Evolutionary conservation across 2,113 vertebrate species (phyloP), one percentile per base, ranked within the genome.

Genomic region (Pygoscelis adeliae): DNA sequence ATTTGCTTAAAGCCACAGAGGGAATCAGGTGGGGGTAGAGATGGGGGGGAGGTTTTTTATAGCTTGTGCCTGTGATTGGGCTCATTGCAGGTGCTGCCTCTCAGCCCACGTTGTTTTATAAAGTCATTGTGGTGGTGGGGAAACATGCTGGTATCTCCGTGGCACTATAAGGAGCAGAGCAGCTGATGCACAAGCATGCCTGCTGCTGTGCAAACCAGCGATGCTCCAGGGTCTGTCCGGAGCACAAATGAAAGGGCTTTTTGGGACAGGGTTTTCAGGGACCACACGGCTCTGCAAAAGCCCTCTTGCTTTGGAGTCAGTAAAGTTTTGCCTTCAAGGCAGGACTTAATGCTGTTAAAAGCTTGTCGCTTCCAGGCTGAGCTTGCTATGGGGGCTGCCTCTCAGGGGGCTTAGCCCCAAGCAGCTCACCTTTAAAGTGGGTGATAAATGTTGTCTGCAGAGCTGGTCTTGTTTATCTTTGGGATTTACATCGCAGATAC

Each of bases 381-480:
- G 38, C 27, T 76, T 61, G 52, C 62, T 6, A 4, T 11, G 79
- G 30, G n/a, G 58, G 56, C 7, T 76, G 40, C 30, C 52, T 53
- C 42, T 42, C 58, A 38, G 58, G 73, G 61, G 87, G 67, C 71
- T 88, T 81, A 90, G 38, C 56, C 44, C 47, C 3, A 2, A 69
- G 63, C 56, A 0, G 36, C 30, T 58, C 38, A 85, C 73, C 59
- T 79, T 97, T 93, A 72, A 95, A 95, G 93, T 7, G n/a, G n/a
- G 81, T 93, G 95, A 95, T 98, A 97, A 95, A 96, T 59, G 91
- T 30, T 80, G 96, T 96, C 97, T 97, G 97, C 38, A 62, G 85
- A 81, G 58, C 87, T 29, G 80, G 74, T 11, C 62, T 96, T 92
- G 94, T 97, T 97, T 97, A 91, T 96, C 94, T 97, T 88, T 79